These are phyloP conservation scores for Malurus cyaneus DNA, from an alignment of 2,113 vertebrate species.

Conservation along the genomic window DNA sequence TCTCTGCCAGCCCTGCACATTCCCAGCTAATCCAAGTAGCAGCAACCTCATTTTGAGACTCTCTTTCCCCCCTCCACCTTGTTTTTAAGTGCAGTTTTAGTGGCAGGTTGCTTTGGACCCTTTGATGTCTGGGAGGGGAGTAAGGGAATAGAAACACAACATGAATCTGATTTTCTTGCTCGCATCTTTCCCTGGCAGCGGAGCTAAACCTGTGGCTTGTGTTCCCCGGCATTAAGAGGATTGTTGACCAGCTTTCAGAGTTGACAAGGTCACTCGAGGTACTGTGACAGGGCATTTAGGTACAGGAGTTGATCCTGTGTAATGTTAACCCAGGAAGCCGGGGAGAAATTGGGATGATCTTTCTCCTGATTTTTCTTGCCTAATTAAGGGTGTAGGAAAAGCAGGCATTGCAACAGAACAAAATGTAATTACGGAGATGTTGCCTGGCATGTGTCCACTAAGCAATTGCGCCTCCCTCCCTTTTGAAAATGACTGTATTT, in stretches of 20 bases:
- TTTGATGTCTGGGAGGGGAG: neutral
- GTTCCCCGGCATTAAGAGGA: constrained; percentile 49
- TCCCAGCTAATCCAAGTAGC: neutral
- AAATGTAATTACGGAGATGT: constrained; percentile 53
- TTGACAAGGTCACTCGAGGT: constrained; percentile 71
- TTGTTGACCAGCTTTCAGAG: constrained; percentile 63
- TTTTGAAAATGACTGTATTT: constrained; percentile 1
- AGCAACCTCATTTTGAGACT: neutral
- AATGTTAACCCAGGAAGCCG: constrained; percentile 37
- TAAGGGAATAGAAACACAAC: neutral
- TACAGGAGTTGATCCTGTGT: constrained; percentile 39
- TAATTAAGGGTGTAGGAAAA: constrained; percentile 58
- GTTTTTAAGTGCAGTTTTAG: constrained; percentile 6
- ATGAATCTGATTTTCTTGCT: constrained; percentile 37
- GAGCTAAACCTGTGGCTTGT: constrained; percentile 6
- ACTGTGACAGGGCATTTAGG: constrained; percentile 51
- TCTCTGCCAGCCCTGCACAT: neutral
- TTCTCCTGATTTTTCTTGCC: constrained; percentile 36
- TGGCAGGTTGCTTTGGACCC: neutral
- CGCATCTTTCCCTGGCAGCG: neutral
- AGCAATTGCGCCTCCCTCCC: neutral
- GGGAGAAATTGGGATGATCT: constrained; percentile 31
- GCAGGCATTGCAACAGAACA: constrained; percentile 49
- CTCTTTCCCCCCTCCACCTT: neutral
- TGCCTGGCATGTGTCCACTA: constrained; percentile 56